Evolutionary conservation across 2,797 vertebrate genomes (phyloP).

Genomic region (Apodemus agrarius): DNA sequence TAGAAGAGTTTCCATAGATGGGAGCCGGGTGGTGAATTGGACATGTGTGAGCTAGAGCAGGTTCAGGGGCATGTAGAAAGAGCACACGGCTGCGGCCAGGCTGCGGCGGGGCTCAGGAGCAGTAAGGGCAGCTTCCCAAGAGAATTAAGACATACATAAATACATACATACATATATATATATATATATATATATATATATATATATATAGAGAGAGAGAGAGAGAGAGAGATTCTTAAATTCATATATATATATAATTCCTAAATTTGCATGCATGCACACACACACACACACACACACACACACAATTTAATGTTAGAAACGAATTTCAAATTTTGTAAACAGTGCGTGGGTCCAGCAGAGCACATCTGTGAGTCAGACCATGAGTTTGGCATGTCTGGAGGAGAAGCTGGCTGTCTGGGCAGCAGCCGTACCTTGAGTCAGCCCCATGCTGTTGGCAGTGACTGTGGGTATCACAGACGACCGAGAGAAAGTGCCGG

Average conservation of each 20-base stretch:
- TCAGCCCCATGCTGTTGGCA: constrained; percentile 47
- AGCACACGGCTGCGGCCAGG: neutral
- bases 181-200: neutral
- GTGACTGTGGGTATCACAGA: neutral
- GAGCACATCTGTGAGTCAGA: constrained; percentile 56
- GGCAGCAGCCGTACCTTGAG: neutral
- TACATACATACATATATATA: neutral
- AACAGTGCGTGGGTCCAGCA: neutral
- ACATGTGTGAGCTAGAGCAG: neutral
- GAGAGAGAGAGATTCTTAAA: too few species aligned
- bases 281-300: too few species aligned
- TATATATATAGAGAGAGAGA: too few species aligned
- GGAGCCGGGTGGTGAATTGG: neutral
- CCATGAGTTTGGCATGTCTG: constrained; percentile 4
- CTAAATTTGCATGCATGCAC: neutral
- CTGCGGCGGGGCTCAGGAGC: neutral
- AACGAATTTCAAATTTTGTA: constrained; percentile 50
- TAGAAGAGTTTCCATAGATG: neutral
- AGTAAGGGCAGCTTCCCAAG: neutral
- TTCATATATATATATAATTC: neutral
- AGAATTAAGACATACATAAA: constrained; percentile 1
- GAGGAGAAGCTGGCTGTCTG: constrained; percentile 1
- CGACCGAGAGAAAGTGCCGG: neutral
- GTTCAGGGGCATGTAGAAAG: neutral
- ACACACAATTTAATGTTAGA: neutral